Percentiles rank a stretch among this genome's conserved stretches.
phyloP scores from a whole-genome alignment of 2,113 vertebrate genomes.

The Vulpes lagopus region DNA sequence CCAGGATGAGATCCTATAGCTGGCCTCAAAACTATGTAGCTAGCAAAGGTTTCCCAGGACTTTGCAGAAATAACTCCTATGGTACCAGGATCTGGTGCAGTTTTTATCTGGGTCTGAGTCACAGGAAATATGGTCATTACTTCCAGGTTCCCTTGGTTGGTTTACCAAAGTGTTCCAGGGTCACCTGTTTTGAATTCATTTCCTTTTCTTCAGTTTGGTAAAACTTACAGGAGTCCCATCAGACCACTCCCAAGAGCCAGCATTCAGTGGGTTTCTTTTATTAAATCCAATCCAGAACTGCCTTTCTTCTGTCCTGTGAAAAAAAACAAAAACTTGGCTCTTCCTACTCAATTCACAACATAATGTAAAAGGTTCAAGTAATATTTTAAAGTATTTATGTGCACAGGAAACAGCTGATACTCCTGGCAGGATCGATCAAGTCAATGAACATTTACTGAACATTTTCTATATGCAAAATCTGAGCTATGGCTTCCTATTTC shows the following conservation, averaged over 20 bases:
- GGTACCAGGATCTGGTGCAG: background rate
- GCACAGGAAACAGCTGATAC: background rate
- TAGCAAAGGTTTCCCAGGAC: background rate
- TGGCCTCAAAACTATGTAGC: background rate
- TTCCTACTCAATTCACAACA: background rate
- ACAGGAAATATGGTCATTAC: background rate
- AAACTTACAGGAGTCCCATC: slow-evolving; percentile 93
- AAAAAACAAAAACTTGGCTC: slow-evolving; percentile 45
- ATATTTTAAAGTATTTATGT: background rate
- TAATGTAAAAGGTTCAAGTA: background rate
- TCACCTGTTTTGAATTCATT: background rate
- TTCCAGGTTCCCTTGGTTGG: background rate
- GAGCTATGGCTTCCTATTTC: background rate
- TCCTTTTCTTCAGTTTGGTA: slow-evolving; percentile 6
- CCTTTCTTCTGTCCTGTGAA: slow-evolving; percentile 89
- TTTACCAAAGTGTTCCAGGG: background rate
- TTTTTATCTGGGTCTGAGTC: background rate
- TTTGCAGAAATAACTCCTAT: background rate
- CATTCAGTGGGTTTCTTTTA: slow-evolving; percentile 91
- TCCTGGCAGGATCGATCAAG: background rate
- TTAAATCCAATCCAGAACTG: slow-evolving; percentile 98
- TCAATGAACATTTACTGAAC: background rate
- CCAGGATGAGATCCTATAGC: background rate
- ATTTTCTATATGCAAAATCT: background rate
- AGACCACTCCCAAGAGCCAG: slow-evolving; percentile 95